Evolutionary conservation across 2,888 invertebrate genomes (phyloP).

Genomic region (Drosophila diplacantha): DNA sequence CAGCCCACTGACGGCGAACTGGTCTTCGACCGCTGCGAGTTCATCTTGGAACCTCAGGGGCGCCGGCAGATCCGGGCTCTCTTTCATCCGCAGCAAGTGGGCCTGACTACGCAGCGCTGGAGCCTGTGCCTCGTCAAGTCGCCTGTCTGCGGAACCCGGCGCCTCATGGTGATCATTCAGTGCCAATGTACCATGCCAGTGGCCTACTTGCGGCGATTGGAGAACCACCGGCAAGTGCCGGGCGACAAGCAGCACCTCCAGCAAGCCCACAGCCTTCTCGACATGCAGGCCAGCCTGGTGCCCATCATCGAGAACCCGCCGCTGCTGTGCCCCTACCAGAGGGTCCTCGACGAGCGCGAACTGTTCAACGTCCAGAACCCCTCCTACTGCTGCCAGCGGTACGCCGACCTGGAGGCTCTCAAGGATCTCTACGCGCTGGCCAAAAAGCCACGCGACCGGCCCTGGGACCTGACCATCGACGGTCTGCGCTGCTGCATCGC

Average conservation of each 20-base stretch:
- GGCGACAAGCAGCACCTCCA: slow-evolving; percentile 42
- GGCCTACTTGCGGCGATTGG: slow-evolving; percentile 44
- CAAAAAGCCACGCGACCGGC: slow-evolving; percentile 59
- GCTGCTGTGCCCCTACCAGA: slow-evolving; percentile 50
- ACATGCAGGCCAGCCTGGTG: slow-evolving; percentile 42
- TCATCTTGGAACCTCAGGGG: slow-evolving; percentile 51
- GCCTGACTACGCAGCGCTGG: slow-evolving; percentile 61
- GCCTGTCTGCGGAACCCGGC: slow-evolving; percentile 52
- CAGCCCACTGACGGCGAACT: slow-evolving; percentile 46
- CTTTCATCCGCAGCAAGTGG: slow-evolving; percentile 61
- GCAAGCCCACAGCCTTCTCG: slow-evolving; percentile 21
- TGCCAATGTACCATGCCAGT: slow-evolving; percentile 57
- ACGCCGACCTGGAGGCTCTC: slow-evolving; percentile 53
- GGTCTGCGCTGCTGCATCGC: slow-evolving; percentile 35
- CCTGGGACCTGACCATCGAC: slow-evolving; percentile 47
- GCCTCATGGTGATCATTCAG: slow-evolving; percentile 47
- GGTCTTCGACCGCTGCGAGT: slow-evolving; percentile 55
- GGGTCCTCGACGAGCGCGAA: slow-evolving; percentile 58
- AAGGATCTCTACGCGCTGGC: slow-evolving; percentile 47
- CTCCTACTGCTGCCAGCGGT: slow-evolving; percentile 51
- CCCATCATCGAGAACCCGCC: slow-evolving; percentile 39
- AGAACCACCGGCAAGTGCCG: slow-evolving; percentile 33
- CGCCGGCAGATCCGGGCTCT: slow-evolving; percentile 50
- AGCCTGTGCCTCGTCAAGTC: slow-evolving; percentile 45
- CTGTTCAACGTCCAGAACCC: slow-evolving; percentile 44